Conservation (phyloP, 2,797 vertebrate species). For the Capromys pilorides region DNA sequence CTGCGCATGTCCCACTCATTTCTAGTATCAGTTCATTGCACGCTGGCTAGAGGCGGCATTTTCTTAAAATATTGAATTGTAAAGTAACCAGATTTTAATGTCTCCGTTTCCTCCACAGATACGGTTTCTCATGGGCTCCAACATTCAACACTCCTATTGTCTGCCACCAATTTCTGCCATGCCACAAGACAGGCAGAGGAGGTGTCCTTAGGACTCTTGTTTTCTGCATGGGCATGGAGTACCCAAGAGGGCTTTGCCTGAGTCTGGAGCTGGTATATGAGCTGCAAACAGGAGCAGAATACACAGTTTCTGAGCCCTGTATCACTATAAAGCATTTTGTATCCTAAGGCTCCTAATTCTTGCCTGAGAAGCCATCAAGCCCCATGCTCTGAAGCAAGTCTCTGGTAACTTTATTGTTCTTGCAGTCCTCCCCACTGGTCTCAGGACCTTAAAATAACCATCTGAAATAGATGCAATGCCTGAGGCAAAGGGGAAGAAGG, state of each 20-base stretch:
- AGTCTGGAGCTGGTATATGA: not conserved
- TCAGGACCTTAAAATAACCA: not conserved
- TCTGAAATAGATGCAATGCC: rapidly evolving
- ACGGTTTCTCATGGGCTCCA: not conserved
- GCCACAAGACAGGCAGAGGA: not conserved
- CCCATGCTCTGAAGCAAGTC: not conserved
- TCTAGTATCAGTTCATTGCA: not conserved
- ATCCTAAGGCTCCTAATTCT: not conserved
- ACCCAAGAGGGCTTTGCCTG: not conserved
- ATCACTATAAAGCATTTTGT: not conserved
- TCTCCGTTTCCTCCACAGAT: not conserved
- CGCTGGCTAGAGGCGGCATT: not conserved
- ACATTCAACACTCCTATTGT: not conserved
- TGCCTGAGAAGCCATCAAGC: not conserved
- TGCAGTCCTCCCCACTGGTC: not conserved
- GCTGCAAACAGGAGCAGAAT: not conserved
- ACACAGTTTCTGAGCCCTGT: not conserved
- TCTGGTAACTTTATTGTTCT: not conserved
- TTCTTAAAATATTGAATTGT: not conserved
- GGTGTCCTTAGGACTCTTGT: not conserved
- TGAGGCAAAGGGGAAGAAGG: not conserved
- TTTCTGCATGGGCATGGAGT: not conserved
- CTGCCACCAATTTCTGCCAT: not conserved
- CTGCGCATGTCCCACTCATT: rapidly evolving
- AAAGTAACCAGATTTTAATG: not conserved